Base-by-base conservation (phyloP, 2,113 vertebrate genomes). In the Plestiodon gilberti region DNA sequence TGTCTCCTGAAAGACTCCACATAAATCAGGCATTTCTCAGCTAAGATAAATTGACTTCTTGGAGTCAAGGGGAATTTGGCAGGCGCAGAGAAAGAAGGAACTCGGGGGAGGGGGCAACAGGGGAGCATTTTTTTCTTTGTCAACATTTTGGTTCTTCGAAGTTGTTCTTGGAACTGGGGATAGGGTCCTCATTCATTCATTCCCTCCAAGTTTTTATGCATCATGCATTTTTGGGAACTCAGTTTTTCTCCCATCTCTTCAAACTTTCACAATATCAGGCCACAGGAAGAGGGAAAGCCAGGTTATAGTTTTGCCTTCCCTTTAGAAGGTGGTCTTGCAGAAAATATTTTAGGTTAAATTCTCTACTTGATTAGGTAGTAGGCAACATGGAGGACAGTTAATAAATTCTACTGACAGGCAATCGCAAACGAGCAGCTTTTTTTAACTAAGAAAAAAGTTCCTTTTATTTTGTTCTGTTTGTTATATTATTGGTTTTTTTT, bases 1-100 rank as follows among this genome's bases (percentile, higher is more conserved):
- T 40, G 35, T 61, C 48, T n/a, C 28, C 33, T 23, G 33, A 40
- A 64, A 80, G 17, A 5, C 38, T 13, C 33, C 3, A 17, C 14
- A 25, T n/a, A 18, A 43, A 4, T 23, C 55, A n/a, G 8, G 90
- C 89, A 90, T 88, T 59, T 89, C 89, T 80, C 82, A 43, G 59
- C 81, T 22, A 38, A 83, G 59, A 25, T 30, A 83, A 91, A 78
- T 71, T 14, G 79, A 82, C 84, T 59, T 61, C 30, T 78, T 86
- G 17, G 35, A 55, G 20, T 55, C 73, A 92, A 65, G 8, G 78
- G 82, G 88, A 88, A 79, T 93, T 89, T 82, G 87, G 1, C 65
- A 87, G 55, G 84, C 80, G 75, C 83, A 91, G 92, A 93, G 84
- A 87, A 61, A 38, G 67, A 89, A 85, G 2, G 82, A 82, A 92